These are phyloP conservation scores for Sphenodon punctatus DNA, from an alignment of 2,797 vertebrate species.

Conservation along the genomic window DNA sequence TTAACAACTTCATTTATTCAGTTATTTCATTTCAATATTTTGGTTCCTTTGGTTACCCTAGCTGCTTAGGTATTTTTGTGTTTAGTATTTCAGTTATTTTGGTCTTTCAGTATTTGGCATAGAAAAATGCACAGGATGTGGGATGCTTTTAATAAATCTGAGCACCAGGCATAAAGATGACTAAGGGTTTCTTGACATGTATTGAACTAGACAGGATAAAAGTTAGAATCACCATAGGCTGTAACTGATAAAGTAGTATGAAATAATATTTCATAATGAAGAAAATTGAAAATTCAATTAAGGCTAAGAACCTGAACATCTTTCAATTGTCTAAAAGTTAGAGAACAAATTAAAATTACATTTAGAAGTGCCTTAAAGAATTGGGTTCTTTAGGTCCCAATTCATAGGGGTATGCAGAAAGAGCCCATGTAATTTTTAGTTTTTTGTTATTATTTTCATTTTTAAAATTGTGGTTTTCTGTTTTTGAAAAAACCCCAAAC, in stretches of 20 bases:
- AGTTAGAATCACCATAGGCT: background rate
- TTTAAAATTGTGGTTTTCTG: too few species aligned
- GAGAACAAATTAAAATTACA: background rate
- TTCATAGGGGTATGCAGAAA: too few species aligned
- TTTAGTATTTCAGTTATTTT: too few species aligned
- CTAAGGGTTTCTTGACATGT: background rate
- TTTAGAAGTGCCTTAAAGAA: background rate
- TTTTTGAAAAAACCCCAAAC: too few species aligned
- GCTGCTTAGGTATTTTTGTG: too few species aligned
- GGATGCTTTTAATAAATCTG: background rate
- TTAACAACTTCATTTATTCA: too few species aligned
- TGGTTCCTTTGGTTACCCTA: too few species aligned
- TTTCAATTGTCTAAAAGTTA: background rate
- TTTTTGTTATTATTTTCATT: too few species aligned
- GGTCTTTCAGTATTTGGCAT: too few species aligned
- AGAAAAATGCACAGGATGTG: too few species aligned
- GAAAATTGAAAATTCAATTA: background rate
- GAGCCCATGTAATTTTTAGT: too few species aligned
- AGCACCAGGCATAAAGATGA: background rate
- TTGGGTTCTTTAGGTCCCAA: rapidly evolving
- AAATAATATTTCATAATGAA: background rate
- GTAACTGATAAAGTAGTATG: background rate
- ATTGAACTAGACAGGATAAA: background rate
- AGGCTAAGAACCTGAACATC: background rate
- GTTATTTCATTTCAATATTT: too few species aligned